Evolutionary conservation across 2,113 vertebrate genomes (phyloP), one percentile per base, ranked within the genome.

Genomic region (Prunella fulvescens): DNA sequence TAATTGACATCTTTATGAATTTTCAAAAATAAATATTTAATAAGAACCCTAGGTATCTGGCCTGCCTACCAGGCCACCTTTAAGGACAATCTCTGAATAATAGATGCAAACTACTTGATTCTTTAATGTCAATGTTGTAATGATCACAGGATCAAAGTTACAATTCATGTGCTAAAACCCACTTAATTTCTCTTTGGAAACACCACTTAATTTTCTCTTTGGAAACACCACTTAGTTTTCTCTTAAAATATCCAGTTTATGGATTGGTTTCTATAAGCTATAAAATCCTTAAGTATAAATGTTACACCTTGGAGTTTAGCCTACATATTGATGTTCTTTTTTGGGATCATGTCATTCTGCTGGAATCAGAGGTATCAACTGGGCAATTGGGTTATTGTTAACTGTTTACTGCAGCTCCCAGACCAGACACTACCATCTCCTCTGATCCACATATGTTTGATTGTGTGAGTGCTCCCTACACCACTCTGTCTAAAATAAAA

Each of bases 341-440:
- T 9, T 3, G 10, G 9, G 20, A 35, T n/a, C 0, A 0, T 29
- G 39, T 35, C 8, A 61, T 74, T 70, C 50, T 65, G 12, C 20
- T 70, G 26, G 24, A 74, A 70, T 47, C 26, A 51, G 8, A 33
- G 5, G 4, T 50, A 23, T 37, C 12, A 62, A 1, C 25, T 47
- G 24, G 25, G 23, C 13, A 56, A 12, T 15, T 56, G 29, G 19
- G 7, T 56, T 64, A 39, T 39, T 2, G 2, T 11, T 42, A 22
- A 10, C 29, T 40, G 11, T 50, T 88, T 54, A 15, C 15, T 37
- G 24, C 12, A 82, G 14, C 22, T 80, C 44, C 24, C 40, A 60
- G 18, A 50, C 7, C 19, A 50, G 25, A 18, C 10, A 35, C 14
- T 47, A n/a, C 29, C 18, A 14, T 14, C 8, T 9, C 7, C 26